Base-by-base conservation (phyloP, 1,140 invertebrate species). In the Anastrepha obliqua region DNA sequence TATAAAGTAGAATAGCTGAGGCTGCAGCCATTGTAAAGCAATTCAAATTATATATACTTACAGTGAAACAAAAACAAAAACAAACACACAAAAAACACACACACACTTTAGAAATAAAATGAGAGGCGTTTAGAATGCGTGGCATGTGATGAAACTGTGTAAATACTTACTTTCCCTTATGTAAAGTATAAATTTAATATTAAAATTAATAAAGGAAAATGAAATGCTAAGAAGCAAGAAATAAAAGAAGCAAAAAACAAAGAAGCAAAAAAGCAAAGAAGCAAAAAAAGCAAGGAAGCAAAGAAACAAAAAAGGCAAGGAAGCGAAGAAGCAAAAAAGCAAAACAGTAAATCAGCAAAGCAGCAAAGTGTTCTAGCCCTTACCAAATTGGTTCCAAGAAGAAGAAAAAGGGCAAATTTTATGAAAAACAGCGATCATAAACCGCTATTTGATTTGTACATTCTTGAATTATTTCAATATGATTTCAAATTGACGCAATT, bases 161-260 rank as follows among this genome's bases (percentile, higher is more conserved):
- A 81, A 81, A 81, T 81, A 81, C n/a, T 20, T 81, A 81, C 11
- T 74, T 74, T 74, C 13, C 67, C 42, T 74, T 42, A 74, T 70
- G 20, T 15, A 11, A 11, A 29, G 64, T 2, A 55, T 20, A 42
- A 8, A 11, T 55, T 17, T 44, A 74, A 47, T 47, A n/a, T 74
- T 51, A 44, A 51, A 17, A 47, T 13, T 74, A 47, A 17, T 9
- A 47, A 74, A 74, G 4, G 2, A 47, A 47, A 74, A 74, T 0
- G 2, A 51, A 47, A 47, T 51, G 2, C 29, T 0, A 29, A 29
- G 29, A 29, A 29, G 29, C 29, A 29, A 29, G 1, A 29, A 29
- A 29, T 0, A 0, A 29, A 29, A 29, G 29, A 29, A 29, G 29
- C 29, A 29, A 29, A 29, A 29, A 29, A 29, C 29, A 29, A 29